Evolutionary conservation across 2,888 invertebrate genomes (phyloP).

Genomic region (Pyrocoelia pectoralis): DNA sequence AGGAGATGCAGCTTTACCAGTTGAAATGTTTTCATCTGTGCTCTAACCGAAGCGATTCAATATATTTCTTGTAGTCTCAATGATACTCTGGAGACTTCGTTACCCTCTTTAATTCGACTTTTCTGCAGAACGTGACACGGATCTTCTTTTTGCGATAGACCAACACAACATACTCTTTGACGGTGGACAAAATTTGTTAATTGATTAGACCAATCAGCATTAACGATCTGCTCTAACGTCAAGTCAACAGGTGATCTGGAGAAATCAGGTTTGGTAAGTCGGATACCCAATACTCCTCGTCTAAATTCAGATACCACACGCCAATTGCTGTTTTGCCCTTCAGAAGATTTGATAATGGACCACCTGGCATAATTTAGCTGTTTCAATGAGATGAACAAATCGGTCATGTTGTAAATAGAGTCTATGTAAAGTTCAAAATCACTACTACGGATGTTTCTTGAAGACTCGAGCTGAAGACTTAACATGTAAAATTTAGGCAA

Average conservation of each 20-base stretch:
- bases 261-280: background rate
- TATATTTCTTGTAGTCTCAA: constrained; percentile 38
- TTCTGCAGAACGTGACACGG: no score
- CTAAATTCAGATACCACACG: constrained; percentile 33
- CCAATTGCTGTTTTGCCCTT: constrained; percentile 39
- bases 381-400: constrained; percentile 7
- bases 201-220: no score
- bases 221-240: no score
- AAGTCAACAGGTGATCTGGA: no score
- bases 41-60: constrained; percentile 43
- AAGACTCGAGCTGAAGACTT: no score
- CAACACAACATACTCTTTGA: no score
- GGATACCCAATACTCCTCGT: constrained; percentile 40
- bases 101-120: no score
- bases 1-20: constrained; percentile 43
- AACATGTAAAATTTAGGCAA: no score
- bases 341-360: constrained; percentile 30
- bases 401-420: constrained; percentile 19
- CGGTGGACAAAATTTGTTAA: no score
- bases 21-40: constrained; percentile 45
- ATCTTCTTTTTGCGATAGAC: no score
- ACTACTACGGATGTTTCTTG: constrained; percentile 22
- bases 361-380: no score
- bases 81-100: constrained; percentile 26
- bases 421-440: constrained; percentile 22